These are phyloP conservation scores for Lasioglossum zephyrum DNA, from an alignment of 2,888 invertebrate species.

Conservation along the genomic window DNA sequence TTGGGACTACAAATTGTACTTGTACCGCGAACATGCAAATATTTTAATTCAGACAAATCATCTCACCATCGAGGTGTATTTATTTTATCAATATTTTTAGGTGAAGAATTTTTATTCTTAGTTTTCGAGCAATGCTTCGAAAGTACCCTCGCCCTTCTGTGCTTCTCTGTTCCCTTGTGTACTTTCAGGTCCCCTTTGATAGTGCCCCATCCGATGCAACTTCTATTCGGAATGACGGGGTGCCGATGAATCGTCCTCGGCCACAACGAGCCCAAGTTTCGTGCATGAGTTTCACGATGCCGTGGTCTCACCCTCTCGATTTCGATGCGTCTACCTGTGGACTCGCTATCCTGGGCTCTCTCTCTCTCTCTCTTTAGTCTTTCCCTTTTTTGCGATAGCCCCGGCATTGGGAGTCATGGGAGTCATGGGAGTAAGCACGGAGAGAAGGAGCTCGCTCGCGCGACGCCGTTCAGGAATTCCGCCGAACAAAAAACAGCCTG, in stretches of 20 bases:
- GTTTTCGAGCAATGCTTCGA: not conserved
- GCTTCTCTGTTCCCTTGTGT: not conserved
- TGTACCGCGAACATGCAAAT: not conserved
- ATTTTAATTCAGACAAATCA: not conserved
- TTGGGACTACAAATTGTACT: too few species aligned
- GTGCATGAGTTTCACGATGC: constrained; percentile 27
- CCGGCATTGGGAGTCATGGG: constrained; percentile 8
- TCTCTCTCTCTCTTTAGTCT: constrained; percentile 3
- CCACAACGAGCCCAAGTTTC: constrained; percentile 6
- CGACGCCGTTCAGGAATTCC: constrained; percentile 22
- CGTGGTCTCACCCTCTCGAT: constrained; percentile 46
- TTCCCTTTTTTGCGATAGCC: constrained; percentile 33
- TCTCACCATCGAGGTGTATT: too few species aligned
- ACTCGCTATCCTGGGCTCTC: not conserved
- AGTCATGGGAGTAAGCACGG: constrained; percentile 28
- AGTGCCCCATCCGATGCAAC: not conserved
- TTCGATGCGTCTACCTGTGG: constrained; percentile 61
- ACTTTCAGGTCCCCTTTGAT: not conserved
- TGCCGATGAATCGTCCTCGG: constrained; percentile 31
- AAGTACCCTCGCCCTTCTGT: not conserved
- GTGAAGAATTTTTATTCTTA: not conserved
- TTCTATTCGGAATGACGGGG: not conserved
- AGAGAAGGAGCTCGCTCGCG: not conserved
- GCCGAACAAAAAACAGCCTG: constrained; percentile 26
- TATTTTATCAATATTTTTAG: not conserved